These are phyloP conservation scores for Campoplex nolae DNA, from an alignment of 2,888 invertebrate species.

Conservation along the genomic window DNA sequence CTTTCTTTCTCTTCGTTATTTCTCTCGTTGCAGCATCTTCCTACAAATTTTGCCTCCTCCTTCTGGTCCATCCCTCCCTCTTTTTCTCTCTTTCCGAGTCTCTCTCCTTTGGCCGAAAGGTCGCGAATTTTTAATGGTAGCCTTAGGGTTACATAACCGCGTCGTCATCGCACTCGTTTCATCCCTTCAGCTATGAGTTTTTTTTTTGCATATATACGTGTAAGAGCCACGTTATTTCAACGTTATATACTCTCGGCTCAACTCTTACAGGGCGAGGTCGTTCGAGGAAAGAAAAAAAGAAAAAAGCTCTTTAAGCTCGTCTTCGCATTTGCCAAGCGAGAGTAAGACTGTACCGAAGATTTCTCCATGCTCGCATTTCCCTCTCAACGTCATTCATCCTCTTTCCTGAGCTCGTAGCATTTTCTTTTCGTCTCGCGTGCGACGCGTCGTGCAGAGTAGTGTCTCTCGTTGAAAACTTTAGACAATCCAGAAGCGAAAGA, in stretches of 20 bases:
- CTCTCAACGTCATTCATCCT: constrained; percentile 9
- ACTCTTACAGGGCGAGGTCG: constrained; percentile 13
- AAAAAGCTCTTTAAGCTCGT: constrained; percentile 56
- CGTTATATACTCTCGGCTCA: constrained; percentile 1
- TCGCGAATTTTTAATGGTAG: constrained; percentile 70
- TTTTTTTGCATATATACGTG: background rate
- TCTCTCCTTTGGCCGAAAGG: constrained; percentile 40
- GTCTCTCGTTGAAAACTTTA: constrained; percentile 32
- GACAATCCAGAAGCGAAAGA: constrained; percentile 13
- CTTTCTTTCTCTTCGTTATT: constrained; percentile 45
- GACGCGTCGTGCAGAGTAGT: background rate
- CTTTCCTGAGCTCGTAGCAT: constrained; percentile 7
- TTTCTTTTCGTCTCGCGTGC: background rate
- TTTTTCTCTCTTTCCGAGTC: too few species aligned
- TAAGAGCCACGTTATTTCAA: background rate
- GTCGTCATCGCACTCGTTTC: constrained; percentile 45
- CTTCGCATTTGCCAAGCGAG: constrained; percentile 32
- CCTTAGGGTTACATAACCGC: constrained; percentile 56
- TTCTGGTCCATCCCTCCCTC: constrained; percentile 12
- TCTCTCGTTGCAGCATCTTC: constrained; percentile 58
- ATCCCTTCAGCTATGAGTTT: constrained; percentile 25
- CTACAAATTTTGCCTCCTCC: constrained; percentile 51
- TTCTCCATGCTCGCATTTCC: constrained; percentile 13
- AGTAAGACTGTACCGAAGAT: constrained; percentile 13
- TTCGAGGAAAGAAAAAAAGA: background rate